These are phyloP conservation scores for Oncorhynchus mykiss DNA, from an alignment of 2,113 vertebrate species.

Conservation along the genomic window DNA sequence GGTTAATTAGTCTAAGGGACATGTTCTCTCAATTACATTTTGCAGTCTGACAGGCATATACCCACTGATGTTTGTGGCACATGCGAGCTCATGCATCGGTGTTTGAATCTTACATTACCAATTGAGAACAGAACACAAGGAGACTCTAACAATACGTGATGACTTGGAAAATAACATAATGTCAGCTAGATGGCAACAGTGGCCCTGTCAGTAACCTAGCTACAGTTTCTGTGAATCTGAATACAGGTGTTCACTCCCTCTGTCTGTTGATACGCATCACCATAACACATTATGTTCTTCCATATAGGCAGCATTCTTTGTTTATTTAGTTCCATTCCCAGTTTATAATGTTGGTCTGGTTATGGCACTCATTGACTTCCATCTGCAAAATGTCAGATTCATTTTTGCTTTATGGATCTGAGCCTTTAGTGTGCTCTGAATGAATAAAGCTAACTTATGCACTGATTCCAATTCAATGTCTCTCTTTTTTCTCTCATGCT, in stretches of 20 bases:
- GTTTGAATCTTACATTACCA: background rate
- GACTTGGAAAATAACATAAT: background rate
- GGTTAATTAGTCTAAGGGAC: background rate
- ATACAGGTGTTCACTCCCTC: background rate
- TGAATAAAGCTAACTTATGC: constrained; percentile 19
- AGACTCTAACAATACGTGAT: background rate
- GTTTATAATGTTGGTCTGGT: background rate
- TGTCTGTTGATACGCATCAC: background rate
- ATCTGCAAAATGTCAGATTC: constrained; percentile 22
- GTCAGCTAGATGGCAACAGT: background rate
- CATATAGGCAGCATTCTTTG: background rate
- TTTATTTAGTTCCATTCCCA: background rate
- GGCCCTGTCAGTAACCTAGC: background rate
- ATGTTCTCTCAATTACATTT: background rate
- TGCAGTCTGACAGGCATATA: background rate
- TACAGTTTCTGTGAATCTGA: background rate
- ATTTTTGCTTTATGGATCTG: constrained; percentile 20
- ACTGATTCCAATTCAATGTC: too few relatives aligned
- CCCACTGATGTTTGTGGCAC: background rate
- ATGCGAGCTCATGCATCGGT: background rate
- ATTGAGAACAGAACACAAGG: background rate
- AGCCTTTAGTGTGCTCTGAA: constrained; percentile 34
- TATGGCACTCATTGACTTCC: constrained; percentile 23
- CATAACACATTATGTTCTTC: background rate
- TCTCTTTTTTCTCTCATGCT: too few relatives aligned